Conservation (phyloP, 2,888 invertebrate species). For the Onthophagus sagittarius region DNA sequence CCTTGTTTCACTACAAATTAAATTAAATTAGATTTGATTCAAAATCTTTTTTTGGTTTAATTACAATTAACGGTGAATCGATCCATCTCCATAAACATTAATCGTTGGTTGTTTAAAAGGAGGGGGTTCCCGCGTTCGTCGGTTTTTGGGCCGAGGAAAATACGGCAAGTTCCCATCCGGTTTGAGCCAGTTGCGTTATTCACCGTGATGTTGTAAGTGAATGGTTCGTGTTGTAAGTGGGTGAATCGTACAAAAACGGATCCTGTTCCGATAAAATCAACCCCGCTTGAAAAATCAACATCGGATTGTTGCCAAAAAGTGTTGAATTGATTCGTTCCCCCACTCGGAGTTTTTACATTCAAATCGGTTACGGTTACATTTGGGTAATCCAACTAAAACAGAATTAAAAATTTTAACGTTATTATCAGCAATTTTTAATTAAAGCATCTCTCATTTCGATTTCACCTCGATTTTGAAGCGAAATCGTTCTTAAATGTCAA, state of each 20-base stretch:
- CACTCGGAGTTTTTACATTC: slow-evolving; percentile 49
- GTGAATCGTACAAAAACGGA: slow-evolving; percentile 65
- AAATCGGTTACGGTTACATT: slow-evolving; percentile 58
- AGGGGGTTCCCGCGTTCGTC: slow-evolving; percentile 63
- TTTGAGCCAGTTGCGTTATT: slow-evolving; percentile 53
- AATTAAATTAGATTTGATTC: neutral
- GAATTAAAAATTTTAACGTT: too few species aligned
- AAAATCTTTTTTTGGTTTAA: neutral
- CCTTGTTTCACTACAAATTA: slow-evolving; percentile 59
- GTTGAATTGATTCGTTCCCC: slow-evolving; percentile 54
- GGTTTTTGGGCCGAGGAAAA: slow-evolving; percentile 61
- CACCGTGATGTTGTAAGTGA: slow-evolving; percentile 59
- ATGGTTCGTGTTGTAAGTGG: slow-evolving; percentile 70
- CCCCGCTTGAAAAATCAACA: slow-evolving; percentile 68
- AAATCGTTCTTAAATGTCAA: too few species aligned
- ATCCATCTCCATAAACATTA: slow-evolving; percentile 69
- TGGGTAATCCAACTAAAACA: slow-evolving; percentile 55
- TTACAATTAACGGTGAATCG: slow-evolving; percentile 63
- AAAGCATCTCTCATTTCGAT: too few species aligned
- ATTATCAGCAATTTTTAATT: too few species aligned
- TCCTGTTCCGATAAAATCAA: slow-evolving; percentile 74
- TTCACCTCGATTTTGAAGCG: too few species aligned
- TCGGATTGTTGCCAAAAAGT: slow-evolving; percentile 75
- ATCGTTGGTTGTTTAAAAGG: slow-evolving; percentile 60
- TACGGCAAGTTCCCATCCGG: slow-evolving; percentile 59